phyloP scores from a whole-genome alignment of 2,113 vertebrate species.

The Neoarius graeffei region DNA sequence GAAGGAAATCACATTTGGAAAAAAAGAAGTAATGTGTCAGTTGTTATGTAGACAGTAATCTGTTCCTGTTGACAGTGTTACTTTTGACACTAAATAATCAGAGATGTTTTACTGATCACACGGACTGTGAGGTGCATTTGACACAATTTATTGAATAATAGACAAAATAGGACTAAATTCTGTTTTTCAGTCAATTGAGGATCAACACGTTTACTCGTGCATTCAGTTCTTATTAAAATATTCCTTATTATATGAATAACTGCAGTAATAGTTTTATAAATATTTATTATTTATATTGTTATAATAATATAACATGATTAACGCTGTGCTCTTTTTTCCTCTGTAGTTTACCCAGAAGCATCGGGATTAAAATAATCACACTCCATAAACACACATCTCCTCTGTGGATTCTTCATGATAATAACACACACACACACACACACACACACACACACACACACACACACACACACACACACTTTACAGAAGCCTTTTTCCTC shows the following conservation, averaged over 20 bases:
- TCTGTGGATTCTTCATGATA: too few relatives aligned
- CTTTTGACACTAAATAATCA: neutral
- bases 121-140: neutral
- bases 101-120: too few relatives aligned
- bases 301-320: neutral
- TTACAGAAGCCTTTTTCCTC: neutral
- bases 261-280: neutral
- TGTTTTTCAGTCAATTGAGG: neutral
- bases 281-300: neutral
- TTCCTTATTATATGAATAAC: neutral
- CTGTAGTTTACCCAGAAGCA: conserved; percentile 61
- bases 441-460: too few relatives aligned
- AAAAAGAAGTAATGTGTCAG: too few relatives aligned
- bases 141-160: neutral
- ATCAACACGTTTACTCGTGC: neutral
- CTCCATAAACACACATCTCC: neutral
- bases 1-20: neutral
- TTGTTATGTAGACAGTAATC: too few relatives aligned
- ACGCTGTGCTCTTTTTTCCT: neutral
- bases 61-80: too few relatives aligned
- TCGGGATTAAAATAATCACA: conserved; percentile 54
- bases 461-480: neutral
- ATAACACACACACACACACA: too few relatives aligned
- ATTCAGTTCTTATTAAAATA: neutral
- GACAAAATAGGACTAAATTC: neutral